Percentiles rank a stretch among this genome's conserved stretches.
Conservation (phyloP, 2,113 vertebrate genomes). For the Colaptes auratus region DNA sequence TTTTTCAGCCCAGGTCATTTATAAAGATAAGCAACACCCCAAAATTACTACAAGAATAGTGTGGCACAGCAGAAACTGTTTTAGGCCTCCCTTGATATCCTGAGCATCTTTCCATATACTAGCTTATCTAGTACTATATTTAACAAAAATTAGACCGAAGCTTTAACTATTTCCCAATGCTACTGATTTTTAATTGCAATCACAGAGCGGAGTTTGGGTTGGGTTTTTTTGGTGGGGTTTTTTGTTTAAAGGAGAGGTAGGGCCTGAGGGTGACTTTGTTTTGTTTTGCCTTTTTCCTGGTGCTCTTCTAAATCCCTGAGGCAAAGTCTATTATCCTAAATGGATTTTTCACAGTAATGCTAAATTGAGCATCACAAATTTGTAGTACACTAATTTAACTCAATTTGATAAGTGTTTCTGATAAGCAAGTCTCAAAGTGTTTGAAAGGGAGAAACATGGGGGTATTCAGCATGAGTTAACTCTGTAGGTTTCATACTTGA, state of each 20-base stretch:
- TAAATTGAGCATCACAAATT: slow-evolving; percentile 59
- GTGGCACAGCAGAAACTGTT: not conserved
- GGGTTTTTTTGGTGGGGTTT: no score
- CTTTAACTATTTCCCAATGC: not conserved
- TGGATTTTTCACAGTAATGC: slow-evolving; percentile 63
- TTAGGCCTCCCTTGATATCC: not conserved
- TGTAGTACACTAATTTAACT: slow-evolving; percentile 47
- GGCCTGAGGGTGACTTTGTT: no score
- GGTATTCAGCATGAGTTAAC: not conserved
- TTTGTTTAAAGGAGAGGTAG: no score
- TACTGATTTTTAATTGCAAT: slow-evolving; percentile 46
- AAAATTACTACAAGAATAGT: not conserved
- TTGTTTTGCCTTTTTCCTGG: not conserved
- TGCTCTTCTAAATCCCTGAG: slow-evolving; percentile 17
- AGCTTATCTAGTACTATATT: not conserved
- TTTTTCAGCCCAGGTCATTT: not conserved
- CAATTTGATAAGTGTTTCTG: slow-evolving; percentile 33
- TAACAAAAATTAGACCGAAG: not conserved
- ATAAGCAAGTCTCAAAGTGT: slow-evolving; percentile 16
- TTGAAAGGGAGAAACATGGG: not conserved
- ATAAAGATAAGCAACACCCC: not conserved
- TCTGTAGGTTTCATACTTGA: not conserved
- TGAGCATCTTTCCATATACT: not conserved
- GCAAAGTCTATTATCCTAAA: slow-evolving; percentile 59
- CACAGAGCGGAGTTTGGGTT: not conserved